Base-by-base conservation (phyloP, 2,113 vertebrate species). In the Heptranchias perlo region DNA sequence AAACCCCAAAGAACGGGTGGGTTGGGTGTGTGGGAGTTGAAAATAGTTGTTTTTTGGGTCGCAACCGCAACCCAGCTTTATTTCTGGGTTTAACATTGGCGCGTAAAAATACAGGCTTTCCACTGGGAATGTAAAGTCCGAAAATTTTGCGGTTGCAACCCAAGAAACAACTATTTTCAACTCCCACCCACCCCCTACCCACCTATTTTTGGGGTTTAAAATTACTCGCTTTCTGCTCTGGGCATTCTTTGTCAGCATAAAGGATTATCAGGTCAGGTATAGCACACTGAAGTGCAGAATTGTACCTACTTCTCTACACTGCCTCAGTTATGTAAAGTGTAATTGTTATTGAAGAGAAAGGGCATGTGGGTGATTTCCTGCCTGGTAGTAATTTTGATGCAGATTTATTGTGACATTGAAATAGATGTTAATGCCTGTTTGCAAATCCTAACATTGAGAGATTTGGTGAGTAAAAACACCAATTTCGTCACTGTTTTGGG, bases 261-360 rank as follows among this genome's bases (percentile, higher is more conserved):
- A 93, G n/a, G 4, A 61, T 16, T 13, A 11, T 86, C 87, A n/a
- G 73, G 31, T 18, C n/a, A 82, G 10, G 76, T 82, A 18, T 3
- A 44, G 76, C 39, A 44, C 31, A 39, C 11, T 58, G 58, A 58
- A 44, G 18, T 82, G n/a, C 13, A 44, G 35, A 62, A 18, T 39
- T 39, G 44, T 52, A 28, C 10, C 7, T 62, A 16, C 4, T n/a
- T 61, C 54, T 61, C 1, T 92, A 35, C 35, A 62, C 35, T 35
- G 31, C 52, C 52, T 92, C 54, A 92, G 3, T 62, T 8, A 23
- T 62, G 58, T 62, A 61, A 62, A 21, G 35, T 93, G 7, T 93
- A 93, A 93, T 93, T 18, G 18, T 93, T 93, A 39, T 62, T 93
- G 14, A 93, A 82, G 78, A 44, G 16, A 82, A 93, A 93, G 16